Conservation (phyloP, 2,113 vertebrate genomes). For the Hyperopisus bebe region DNA sequence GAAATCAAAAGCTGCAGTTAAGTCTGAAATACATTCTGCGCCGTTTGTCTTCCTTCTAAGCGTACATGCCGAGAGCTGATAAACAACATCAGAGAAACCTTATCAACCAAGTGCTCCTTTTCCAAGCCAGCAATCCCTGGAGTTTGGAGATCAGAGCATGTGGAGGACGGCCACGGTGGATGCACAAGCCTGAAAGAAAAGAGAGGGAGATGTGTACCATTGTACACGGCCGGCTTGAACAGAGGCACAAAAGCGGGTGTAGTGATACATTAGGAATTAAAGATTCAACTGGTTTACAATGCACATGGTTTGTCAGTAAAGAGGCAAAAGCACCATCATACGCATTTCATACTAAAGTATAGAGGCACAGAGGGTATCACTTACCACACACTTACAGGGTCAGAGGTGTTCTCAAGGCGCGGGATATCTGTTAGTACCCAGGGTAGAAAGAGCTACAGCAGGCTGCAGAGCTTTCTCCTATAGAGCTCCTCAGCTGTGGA, state of each 20-base stretch:
- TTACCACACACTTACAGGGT: background rate
- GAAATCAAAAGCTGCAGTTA: background rate
- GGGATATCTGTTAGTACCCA: no score
- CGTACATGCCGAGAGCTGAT: constrained; percentile 1
- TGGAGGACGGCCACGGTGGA: background rate
- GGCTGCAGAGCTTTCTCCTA: no score
- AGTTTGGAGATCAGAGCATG: background rate
- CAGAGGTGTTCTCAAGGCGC: no score
- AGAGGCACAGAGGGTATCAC: background rate
- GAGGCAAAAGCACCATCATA: background rate
- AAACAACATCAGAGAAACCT: constrained; percentile 2
- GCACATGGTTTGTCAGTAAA: background rate
- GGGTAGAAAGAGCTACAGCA: no score
- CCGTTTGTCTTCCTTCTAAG: background rate
- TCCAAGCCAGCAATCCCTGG: background rate
- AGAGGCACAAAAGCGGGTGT: background rate
- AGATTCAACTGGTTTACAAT: background rate
- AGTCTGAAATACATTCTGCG: background rate
- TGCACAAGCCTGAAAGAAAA: background rate
- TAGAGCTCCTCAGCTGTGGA: no score
- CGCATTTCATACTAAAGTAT: background rate
- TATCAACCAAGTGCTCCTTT: background rate
- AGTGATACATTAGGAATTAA: background rate
- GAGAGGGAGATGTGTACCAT: background rate
- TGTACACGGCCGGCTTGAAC: background rate